Evolutionary conservation across 2,888 invertebrate species (phyloP), one percentile per base, ranked within the genome.

Genomic region (Cosmorhoe ocellata): DNA sequence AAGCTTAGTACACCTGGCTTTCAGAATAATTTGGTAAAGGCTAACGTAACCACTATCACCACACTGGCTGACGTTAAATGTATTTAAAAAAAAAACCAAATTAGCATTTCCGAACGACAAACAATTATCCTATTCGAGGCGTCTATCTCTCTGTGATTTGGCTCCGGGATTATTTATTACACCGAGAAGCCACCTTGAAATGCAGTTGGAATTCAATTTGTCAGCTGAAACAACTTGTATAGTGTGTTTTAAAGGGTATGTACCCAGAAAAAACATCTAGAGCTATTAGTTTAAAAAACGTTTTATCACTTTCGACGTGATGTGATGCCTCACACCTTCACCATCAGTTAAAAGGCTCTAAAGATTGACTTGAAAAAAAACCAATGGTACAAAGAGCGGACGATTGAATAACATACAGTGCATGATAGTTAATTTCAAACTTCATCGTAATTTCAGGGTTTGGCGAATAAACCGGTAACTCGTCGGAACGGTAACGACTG

Each of bases 401-500:
- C 4, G 18, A 18, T 18, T 3, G 4, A 18, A 18, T 18, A 3
- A 18, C 4, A 3, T 3, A 18, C 4, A 4, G 18, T 18, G 18
- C 2, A 4, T 4, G 18, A 18, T 4, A 18, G 3, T 18, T 18
- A 18, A 18, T 18, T 26, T 3, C 26, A 0, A 24, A 26, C 13
- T 33, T n/a, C 26, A 36, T 3, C n/a, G 12, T 13, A 12, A 24
- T 28, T 22, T 32, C 26, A 8, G 0, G n/a, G 26, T n/a, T 37
- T 42, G 12, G 24, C 10, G 51, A 45, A 51, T 51, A 51, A 40
- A 32, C 22, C 45, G 14, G 12, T 27, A 24, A 12, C 12, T 52
- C 51, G 45, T 45, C 54, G 63, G 66, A 78, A 75, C 72, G 77
- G 75, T 71, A 76, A 26, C 32, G 13, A 79, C 72, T 74, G 71